Base-by-base conservation (phyloP, 2,888 invertebrate genomes). In the Elegia similella region DNA sequence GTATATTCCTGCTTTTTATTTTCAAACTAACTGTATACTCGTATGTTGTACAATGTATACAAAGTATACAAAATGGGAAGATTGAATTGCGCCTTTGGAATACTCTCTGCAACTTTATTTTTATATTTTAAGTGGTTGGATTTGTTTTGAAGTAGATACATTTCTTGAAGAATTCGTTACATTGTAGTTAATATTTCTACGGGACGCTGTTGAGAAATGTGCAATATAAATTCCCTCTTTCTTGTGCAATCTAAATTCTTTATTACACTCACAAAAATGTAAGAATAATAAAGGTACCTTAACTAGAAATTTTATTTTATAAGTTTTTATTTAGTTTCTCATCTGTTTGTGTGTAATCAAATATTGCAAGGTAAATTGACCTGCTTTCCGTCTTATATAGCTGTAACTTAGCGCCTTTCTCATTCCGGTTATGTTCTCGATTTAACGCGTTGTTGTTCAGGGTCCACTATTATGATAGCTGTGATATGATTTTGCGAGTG, bases 1-100 rank as follows among this genome's bases (percentile, higher is more conserved):
- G 71, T 76, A 76, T 73, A 74, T 72, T 70, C 63, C 69, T 61
- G 73, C 70, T 77, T 82, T 82, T 83, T 80, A 78, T 80, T 82
- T 76, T 73, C 72, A 69, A 75, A 76, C 78, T 81, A 80, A 80
- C 80, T 75, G 75, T 75, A 65, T 34, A 50, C 50, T 50, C 17
- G 50, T 50, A 50, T 34, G 38, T 50, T 16, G 34, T 34, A 38
- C 74, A 70, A 75, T 75, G 68, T 73, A 71, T 67, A 74, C 68
- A 73, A 68, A 68, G 62, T 67, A 65, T 65, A 68, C 62, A 56
- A 56, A 47, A 52, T 53, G 54, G 48, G 61, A 60, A 67, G 64
- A 69, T 66, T 68, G 62, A 64, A 68, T 66, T 61, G 62, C 61
- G 57, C 43, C 61, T 58, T 59, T 57, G 56, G 59, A 59, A 62